These are phyloP conservation scores for Eledone cirrhosa DNA, from an alignment of 2,888 invertebrate species.

Conservation along the genomic window DNA sequence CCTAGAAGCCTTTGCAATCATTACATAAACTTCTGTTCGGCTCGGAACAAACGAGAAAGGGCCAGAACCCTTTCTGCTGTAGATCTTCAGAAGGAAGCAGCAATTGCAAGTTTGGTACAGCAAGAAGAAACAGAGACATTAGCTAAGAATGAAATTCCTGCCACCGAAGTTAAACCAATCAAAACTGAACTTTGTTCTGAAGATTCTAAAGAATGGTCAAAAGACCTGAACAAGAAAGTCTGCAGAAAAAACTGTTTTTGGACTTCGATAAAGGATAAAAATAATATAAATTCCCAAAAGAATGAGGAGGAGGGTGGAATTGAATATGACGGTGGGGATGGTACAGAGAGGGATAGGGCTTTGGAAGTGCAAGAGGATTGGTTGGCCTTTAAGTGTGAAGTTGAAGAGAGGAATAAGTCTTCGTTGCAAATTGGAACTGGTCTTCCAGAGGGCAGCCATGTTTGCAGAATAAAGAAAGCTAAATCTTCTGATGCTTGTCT, in stretches of 20 bases:
- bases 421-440: too few species aligned
- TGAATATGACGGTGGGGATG: not conserved
- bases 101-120: slow-evolving; percentile 37
- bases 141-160: slow-evolving; percentile 42
- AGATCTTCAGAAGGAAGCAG: slow-evolving; percentile 39
- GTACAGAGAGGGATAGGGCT: not conserved
- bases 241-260: slow-evolving; percentile 52
- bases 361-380: too few species aligned
- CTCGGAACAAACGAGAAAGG: slow-evolving; percentile 48
- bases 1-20: slow-evolving; percentile 64
- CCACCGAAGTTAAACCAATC: slow-evolving; percentile 32
- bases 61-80: slow-evolving; percentile 43
- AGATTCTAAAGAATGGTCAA: slow-evolving; percentile 48
- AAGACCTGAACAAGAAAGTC: slow-evolving; percentile 47
- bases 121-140: slow-evolving; percentile 44
- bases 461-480: too few species aligned
- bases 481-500: too few species aligned
- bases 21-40: slow-evolving; percentile 58
- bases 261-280: slow-evolving; percentile 50
- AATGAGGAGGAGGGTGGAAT: not conserved
- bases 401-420: too few species aligned
- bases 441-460: too few species aligned
- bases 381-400: too few species aligned
- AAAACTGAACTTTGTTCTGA: slow-evolving; percentile 34
- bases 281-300: not conserved